Percentiles rank a stretch among this genome's conserved stretches.
Conservation (phyloP, 2,797 vertebrate species). For the Halcyon smyrnensis region DNA sequence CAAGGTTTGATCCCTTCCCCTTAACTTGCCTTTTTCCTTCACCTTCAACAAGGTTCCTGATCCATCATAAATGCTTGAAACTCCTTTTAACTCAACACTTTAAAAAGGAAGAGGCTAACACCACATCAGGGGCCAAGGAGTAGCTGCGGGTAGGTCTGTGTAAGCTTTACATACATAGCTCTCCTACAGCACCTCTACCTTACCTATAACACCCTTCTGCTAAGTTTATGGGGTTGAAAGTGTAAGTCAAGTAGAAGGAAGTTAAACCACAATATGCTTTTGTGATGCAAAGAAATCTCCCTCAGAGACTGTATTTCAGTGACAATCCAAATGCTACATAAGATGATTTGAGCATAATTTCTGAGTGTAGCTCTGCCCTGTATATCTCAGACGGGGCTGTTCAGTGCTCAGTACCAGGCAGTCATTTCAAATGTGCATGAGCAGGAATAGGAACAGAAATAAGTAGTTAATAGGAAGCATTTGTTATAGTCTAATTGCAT, state of each 20-base stretch:
- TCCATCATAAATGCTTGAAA: not conserved
- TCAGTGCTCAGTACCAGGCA: not conserved
- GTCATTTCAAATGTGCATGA: not conserved
- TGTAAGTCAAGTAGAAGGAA: not conserved
- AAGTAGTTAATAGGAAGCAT: not conserved
- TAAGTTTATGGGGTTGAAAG: not conserved
- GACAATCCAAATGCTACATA: not conserved
- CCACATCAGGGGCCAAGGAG: not conserved
- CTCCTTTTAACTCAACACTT: not conserved
- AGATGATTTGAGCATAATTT: not conserved
- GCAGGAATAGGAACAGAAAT: not conserved
- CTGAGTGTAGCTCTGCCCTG: not conserved
- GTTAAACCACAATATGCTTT: not conserved
- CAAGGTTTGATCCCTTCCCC: not conserved
- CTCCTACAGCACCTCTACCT: not conserved
- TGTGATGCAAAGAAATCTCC: not conserved
- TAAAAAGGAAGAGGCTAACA: not conserved
- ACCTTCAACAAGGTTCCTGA: not conserved
- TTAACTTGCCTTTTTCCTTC: not conserved
- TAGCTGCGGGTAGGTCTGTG: not conserved
- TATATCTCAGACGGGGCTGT: not conserved
- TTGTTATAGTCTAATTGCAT: slow-evolving; percentile 25
- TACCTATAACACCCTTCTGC: not conserved
- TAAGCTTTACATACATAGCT: not conserved
- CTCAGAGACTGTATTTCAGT: not conserved